Evolutionary conservation across 92 coral and sea anemone genomes (phyloP).

Genomic region (Chrysogorgia sp.): DNA sequence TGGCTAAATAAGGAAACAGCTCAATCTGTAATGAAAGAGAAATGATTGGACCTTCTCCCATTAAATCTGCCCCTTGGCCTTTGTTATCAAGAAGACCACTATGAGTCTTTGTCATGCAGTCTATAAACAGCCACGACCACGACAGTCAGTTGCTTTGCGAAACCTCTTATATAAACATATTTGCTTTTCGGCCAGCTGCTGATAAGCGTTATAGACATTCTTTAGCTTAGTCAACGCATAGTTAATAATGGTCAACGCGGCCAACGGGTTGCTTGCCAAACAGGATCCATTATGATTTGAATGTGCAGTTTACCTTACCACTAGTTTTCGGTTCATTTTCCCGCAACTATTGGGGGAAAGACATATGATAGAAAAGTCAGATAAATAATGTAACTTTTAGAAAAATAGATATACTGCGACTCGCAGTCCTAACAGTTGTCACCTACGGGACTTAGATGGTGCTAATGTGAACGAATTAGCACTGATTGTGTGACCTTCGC

Average conservation of each 20-base stretch:
- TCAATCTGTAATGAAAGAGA: not conserved
- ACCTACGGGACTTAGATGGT: no score
- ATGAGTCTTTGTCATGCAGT: not conserved
- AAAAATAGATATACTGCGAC: no score
- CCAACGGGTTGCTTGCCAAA: not conserved
- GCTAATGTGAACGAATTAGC: no score
- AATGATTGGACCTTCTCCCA: not conserved
- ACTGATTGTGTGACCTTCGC: no score
- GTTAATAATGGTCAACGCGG: no score
- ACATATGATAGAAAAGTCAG: no score
- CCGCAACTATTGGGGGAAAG: no score
- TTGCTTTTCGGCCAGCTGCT: not conserved
- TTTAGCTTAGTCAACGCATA: no score
- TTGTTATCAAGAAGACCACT: not conserved
- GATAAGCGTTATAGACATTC: not conserved
- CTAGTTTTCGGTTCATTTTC: not conserved
- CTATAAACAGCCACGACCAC: not conserved
- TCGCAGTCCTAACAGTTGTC: no score
- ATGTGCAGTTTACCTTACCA: slow-evolving; percentile 25
- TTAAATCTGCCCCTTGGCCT: slow-evolving; percentile 3
- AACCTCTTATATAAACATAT: slow-evolving; percentile 41
- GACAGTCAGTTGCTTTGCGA: not conserved
- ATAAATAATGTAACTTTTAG: no score
- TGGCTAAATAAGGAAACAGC: not conserved
- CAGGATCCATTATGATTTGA: not conserved